Evolutionary conservation across 2,888 invertebrate genomes (phyloP).

Genomic region (Euphydryas editha): DNA sequence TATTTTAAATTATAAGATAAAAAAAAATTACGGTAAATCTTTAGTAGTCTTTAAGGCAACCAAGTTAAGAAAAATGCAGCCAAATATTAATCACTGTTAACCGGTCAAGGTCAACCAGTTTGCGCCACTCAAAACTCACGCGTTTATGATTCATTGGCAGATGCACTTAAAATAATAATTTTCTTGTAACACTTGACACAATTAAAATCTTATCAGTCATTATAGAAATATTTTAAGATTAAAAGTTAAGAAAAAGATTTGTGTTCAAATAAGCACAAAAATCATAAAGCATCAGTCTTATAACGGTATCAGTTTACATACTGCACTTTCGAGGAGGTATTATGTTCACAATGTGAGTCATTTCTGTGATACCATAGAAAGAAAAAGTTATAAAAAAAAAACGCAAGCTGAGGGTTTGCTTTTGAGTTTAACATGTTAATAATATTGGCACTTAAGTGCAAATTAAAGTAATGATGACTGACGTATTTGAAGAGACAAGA

Average conservation of each 20-base stretch:
- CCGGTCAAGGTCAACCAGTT: slow-evolving; percentile 59
- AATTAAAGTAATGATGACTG: slow-evolving; percentile 31
- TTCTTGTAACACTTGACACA: background rate
- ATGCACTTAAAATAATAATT: background rate
- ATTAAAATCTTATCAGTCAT: background rate
- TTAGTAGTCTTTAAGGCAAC: slow-evolving; percentile 52
- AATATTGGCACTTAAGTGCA: slow-evolving; percentile 18
- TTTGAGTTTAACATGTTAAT: slow-evolving; percentile 9
- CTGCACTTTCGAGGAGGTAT: slow-evolving; percentile 42
- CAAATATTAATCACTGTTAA: slow-evolving; percentile 56
- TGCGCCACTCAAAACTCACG: slow-evolving; percentile 18
- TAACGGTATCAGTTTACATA: slow-evolving; percentile 51
- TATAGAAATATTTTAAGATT: background rate
- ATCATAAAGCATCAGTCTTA: slow-evolving; percentile 42
- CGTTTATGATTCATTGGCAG: slow-evolving; percentile 1
- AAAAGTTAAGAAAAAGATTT: slow-evolving; percentile 10
- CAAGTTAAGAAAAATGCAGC: slow-evolving; percentile 56
- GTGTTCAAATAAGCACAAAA: slow-evolving; percentile 46
- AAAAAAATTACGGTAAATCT: slow-evolving; percentile 56
- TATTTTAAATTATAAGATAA: slow-evolving; percentile 24
- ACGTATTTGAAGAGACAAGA: slow-evolving; percentile 34
- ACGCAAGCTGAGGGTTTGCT: background rate
- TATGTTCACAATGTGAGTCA: slow-evolving; percentile 38
- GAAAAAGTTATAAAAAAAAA: slow-evolving; percentile 9
- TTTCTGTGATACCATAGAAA: slow-evolving; percentile 12